A percentile compares a stretch with the other conserved stretches of the same genome.
Evolutionary conservation across 2,113 vertebrate genomes (phyloP).

Genomic region (Castor canadensis): DNA sequence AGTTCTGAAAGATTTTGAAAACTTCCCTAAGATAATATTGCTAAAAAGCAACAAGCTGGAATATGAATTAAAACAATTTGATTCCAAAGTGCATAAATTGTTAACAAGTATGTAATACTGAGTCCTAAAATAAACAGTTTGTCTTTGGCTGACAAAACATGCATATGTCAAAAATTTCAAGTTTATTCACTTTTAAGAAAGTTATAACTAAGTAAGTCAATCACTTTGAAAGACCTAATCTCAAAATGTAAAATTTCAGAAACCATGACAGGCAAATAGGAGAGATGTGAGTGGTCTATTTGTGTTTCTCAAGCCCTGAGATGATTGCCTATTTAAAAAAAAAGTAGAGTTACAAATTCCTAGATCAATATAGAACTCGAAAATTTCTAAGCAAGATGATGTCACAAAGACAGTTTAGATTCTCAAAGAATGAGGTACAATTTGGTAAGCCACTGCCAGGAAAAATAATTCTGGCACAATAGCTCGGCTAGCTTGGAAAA

Average conservation of each 20-base stretch:
- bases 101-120: constrained; percentile 63
- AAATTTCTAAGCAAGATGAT: constrained; percentile 39
- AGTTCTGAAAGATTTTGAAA: constrained; percentile 33
- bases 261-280: not conserved
- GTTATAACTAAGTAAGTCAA: constrained; percentile 37
- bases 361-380: constrained; percentile 31
- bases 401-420: constrained; percentile 38
- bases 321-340: not conserved
- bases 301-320: not conserved
- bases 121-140: constrained; percentile 67
- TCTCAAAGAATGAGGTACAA: not conserved
- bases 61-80: not conserved
- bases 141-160: constrained; percentile 69
- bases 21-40: constrained; percentile 38
- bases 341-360: not conserved
- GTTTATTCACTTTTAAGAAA: constrained; percentile 61
- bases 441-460: not conserved
- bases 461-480: not conserved
- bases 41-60: constrained; percentile 41
- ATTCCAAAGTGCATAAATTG: constrained; percentile 40
- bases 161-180: constrained; percentile 68
- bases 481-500: not conserved
- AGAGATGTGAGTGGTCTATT: not conserved
- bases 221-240: constrained; percentile 1
- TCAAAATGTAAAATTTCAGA: constrained; percentile 40